A percentile compares a stretch with the other conserved stretches of the same genome.
Evolutionary conservation across 2,113 vertebrate species (phyloP).

Genomic region (Globicephala melas): DNA sequence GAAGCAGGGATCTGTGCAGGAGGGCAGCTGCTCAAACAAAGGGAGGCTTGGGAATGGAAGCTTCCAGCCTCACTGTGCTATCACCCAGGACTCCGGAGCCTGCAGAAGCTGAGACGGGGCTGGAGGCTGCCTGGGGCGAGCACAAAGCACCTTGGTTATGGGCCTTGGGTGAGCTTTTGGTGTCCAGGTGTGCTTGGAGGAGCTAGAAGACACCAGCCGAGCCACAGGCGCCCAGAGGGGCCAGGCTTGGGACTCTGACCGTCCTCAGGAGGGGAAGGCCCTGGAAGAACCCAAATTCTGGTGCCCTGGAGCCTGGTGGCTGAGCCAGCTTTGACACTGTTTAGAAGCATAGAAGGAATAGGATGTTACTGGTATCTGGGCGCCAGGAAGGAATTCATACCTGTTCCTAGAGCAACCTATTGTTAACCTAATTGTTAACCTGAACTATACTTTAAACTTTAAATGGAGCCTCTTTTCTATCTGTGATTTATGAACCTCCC

Average conservation of each 20-base stretch:
- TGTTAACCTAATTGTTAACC: slow-evolving; percentile 31
- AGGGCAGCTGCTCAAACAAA: background rate
- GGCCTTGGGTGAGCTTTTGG: background rate
- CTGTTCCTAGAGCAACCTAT: background rate
- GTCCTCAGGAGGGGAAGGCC: background rate
- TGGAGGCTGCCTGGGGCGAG: background rate
- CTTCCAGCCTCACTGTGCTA: background rate
- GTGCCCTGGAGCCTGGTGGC: background rate
- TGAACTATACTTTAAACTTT: background rate
- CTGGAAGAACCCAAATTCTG: background rate
- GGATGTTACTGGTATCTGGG: accelerated
- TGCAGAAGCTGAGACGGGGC: background rate
- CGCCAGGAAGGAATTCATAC: background rate
- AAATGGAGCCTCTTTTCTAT: background rate
- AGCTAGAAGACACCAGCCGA: background rate
- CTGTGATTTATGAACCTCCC: background rate
- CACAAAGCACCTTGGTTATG: accelerated
- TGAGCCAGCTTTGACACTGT: background rate
- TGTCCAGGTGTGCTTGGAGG: background rate
- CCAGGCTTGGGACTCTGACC: background rate
- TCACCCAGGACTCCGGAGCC: too few species aligned
- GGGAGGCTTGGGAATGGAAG: background rate
- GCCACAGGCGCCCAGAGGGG: background rate
- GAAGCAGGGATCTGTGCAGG: background rate
- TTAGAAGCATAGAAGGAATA: accelerated